phyloP scores from a whole-genome alignment of 2,113 vertebrate genomes.

The Sinocyclocheilus anophthalmus region DNA sequence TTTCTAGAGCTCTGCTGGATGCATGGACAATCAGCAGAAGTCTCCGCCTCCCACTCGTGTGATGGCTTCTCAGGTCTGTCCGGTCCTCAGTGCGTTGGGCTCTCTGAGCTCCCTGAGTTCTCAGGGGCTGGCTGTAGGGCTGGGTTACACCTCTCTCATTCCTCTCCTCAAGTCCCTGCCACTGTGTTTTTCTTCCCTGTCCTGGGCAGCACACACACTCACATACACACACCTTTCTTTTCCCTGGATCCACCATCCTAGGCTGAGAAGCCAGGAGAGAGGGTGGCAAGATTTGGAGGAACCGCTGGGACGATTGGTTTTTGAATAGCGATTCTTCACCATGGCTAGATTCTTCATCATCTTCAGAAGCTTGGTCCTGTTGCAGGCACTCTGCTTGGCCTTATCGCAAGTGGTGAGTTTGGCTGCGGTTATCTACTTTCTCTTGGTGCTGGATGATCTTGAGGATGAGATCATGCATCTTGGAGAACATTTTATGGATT shows the following conservation, averaged over 20 bases:
- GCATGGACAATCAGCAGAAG: conserved; percentile 48
- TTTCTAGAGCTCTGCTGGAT: not conserved
- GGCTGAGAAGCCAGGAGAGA: conserved; percentile 61
- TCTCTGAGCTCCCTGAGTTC: conserved; percentile 53
- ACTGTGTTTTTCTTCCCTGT: conserved; percentile 38
- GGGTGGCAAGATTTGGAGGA: conserved; percentile 68
- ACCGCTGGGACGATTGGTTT: conserved; percentile 59
- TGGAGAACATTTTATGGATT: not conserved
- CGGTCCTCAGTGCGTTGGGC: conserved; percentile 44
- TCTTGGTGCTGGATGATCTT: conserved; percentile 31
- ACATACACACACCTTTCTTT: conserved; percentile 38
- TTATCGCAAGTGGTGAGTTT: conserved; percentile 93
- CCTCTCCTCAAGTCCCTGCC: conserved; percentile 17
- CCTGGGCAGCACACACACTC: conserved; percentile 49
- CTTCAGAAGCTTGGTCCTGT: conserved; percentile 77
- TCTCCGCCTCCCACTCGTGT: conserved; percentile 49
- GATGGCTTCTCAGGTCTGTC: conserved; percentile 50
- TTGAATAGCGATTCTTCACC: conserved; percentile 64
- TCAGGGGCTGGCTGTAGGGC: conserved; percentile 62
- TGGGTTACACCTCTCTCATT: conserved; percentile 59
- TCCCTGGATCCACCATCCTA: conserved; percentile 53
- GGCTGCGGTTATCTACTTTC: conserved; percentile 25
- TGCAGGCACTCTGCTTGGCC: conserved; percentile 82
- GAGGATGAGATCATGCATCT: not conserved
- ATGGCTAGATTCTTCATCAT: conserved; percentile 77